These are phyloP conservation scores for Ectobius pallidus DNA, from an alignment of 2,888 invertebrate species.

Conservation along the genomic window DNA sequence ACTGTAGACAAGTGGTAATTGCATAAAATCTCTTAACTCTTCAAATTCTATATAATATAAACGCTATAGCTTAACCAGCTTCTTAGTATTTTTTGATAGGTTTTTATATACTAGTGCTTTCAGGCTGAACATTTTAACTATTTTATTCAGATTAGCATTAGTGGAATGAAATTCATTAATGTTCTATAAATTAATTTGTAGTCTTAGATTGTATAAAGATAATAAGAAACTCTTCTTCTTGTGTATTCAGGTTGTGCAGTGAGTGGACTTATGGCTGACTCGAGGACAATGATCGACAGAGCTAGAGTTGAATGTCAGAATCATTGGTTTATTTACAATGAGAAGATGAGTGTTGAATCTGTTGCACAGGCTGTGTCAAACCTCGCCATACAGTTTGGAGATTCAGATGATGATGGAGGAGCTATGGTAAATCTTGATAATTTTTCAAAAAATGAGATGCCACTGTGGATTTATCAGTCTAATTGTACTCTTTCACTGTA, in stretches of 20 bases:
- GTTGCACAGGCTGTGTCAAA: slow-evolving; percentile 99
- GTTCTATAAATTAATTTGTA: too few relatives aligned
- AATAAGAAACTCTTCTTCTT: too few relatives aligned
- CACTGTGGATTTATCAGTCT: not conserved
- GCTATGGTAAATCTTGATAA: slow-evolving; percentile 76
- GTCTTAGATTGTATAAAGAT: too few relatives aligned
- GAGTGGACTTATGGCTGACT: slow-evolving; percentile 98
- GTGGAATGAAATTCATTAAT: too few relatives aligned
- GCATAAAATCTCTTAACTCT: too few relatives aligned
- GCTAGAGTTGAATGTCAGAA: slow-evolving; percentile 97
- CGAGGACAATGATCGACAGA: slow-evolving; percentile 88
- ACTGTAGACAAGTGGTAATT: too few relatives aligned
- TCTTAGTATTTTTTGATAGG: slow-evolving; percentile 16
- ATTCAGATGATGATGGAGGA: slow-evolving; percentile 93
- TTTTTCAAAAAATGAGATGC: too few relatives aligned
- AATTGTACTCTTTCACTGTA: not conserved
- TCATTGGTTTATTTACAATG: slow-evolving; percentile 98
- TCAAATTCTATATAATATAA: too few relatives aligned
- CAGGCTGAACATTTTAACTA: too few relatives aligned
- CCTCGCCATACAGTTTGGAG: slow-evolving; percentile 98
- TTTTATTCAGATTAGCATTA: too few relatives aligned
- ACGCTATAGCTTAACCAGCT: not conserved
- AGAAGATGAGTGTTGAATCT: slow-evolving; percentile 95
- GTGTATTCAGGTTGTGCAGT: slow-evolving; percentile 80
- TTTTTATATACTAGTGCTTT: too few relatives aligned